These are phyloP conservation scores for Drosophila kambysellisi DNA, from an alignment of 2,888 invertebrate species.

Conservation along the genomic window DNA sequence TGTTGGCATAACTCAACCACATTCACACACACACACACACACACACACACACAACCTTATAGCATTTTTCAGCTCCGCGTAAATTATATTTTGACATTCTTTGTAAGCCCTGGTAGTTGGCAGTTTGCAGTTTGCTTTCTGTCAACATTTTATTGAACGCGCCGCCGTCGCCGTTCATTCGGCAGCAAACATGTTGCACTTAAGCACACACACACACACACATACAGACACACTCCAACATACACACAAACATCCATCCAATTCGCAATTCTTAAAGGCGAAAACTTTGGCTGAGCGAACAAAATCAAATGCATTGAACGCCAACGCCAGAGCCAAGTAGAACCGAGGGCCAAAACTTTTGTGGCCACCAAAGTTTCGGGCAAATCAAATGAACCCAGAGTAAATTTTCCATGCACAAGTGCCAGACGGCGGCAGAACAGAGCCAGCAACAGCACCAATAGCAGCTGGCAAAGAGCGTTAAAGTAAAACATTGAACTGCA, in stretches of 20 bases:
- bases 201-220: conserved; percentile 49
- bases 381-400: conserved; percentile 77
- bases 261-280: conserved; percentile 57
- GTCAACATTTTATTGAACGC: conserved; percentile 76
- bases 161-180: conserved; percentile 61
- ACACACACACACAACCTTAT: conserved; percentile 13
- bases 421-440: conserved; percentile 26
- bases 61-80: conserved; percentile 51
- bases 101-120: conserved; percentile 61
- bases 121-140: conserved; percentile 73
- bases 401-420: conserved; percentile 75
- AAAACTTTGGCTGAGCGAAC: conserved; percentile 55
- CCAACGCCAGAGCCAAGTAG: conserved; percentile 46
- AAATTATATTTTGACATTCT: conserved; percentile 77
- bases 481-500: conserved; percentile 80
- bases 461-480: conserved; percentile 53
- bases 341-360: conserved; percentile 65
- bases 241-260: conserved; percentile 27
- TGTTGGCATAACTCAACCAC: conserved; percentile 59
- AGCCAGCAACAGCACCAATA: not conserved
- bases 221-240: conserved; percentile 35
- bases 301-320: conserved; percentile 80
- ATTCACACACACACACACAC: conserved; percentile 18
- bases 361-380: conserved; percentile 78
- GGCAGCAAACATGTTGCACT: conserved; percentile 73